Base-by-base conservation (phyloP, 1,140 invertebrate species). In the Trissolcus basalis region DNA sequence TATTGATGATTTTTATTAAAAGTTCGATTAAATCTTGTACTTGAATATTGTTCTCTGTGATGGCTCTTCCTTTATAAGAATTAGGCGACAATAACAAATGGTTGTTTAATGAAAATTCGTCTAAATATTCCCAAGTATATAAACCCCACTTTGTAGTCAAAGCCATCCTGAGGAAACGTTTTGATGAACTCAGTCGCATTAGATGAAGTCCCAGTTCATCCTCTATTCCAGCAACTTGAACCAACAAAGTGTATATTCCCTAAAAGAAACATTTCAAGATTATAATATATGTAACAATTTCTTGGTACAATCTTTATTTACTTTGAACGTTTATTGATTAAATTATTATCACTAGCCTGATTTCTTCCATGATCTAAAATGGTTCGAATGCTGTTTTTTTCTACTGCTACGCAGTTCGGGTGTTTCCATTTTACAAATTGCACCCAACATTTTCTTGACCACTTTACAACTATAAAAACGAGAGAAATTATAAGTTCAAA, bases 31-130 rank as follows among this genome's bases (percentile, higher is more conserved):
- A 19, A 39, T 39, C 3, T 19, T 9, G 16, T 85, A 93, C 93
- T 89, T 94, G 92, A 67, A 95, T 91, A 77, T 94, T 95, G n/a
- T 85, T 83, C 19, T 95, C 93, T 19, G 89, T 91, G 4, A 95
- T 90, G 0, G 91, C 89, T 15, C 93, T 85, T 8, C 93, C 92
- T 54, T 92, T 90, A 74, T 91, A 93, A 1, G 89, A 90, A 41
- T 88, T 86, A 0, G 90, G 91, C 0, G 91, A 90, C 0, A 92
- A 80, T 11, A 93, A 84, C 0, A 95, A 86, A 78, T 95, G 93
- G 81, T 94, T 94, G 45, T 95, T 92, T 9, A 94, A 82, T 39
- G 90, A 89, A 80, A 95, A 95, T 6, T 90, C 71, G 4, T 84
- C 82, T 4, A 83, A 70, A 12, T 83, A 79, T 36, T 84, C 78